phyloP scores from a whole-genome alignment of 2,113 vertebrate species.

The Vireo altiloquus region DNA sequence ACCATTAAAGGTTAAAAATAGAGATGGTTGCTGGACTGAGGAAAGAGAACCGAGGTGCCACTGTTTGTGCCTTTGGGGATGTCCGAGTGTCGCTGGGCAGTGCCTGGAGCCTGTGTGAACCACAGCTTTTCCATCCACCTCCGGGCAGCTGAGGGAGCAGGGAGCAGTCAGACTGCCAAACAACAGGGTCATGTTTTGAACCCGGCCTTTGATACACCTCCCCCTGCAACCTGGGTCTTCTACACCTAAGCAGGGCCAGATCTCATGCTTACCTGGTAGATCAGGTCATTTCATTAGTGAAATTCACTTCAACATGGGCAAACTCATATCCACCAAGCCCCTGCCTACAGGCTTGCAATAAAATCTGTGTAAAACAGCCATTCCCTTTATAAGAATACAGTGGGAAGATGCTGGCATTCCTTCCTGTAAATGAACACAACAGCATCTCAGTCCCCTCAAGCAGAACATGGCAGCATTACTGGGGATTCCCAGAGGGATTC shows the following conservation, averaged over 20 bases:
- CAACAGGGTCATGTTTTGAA: conserved; percentile 36
- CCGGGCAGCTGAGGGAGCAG: conserved; percentile 9
- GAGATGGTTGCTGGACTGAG: conserved; percentile 9
- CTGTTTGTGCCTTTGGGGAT: neutral
- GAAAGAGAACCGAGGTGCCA: conserved; percentile 22
- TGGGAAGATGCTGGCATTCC: conserved; percentile 30
- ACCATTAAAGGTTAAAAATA: conserved; percentile 43
- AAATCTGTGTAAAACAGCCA: neutral
- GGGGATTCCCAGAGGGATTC: conserved; percentile 38
- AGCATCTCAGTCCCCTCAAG: conserved; percentile 23
- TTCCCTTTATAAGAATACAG: neutral
- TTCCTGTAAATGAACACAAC: conserved; percentile 4
- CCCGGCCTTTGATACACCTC: neutral
- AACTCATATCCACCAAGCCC: neutral
- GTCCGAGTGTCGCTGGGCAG: neutral
- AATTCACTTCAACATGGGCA: neutral
- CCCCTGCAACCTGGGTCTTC: neutral
- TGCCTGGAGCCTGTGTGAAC: conserved; percentile 10
- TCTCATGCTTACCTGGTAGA: neutral
- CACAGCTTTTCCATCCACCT: neutral
- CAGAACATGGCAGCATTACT: neutral
- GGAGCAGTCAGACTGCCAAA: conserved; percentile 10
- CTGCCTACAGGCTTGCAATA: neutral
- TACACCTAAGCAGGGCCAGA: neutral
- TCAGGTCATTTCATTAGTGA: neutral